Base-by-base conservation (phyloP, 2,888 invertebrate genomes). In the Malachius bipustulatus region DNA sequence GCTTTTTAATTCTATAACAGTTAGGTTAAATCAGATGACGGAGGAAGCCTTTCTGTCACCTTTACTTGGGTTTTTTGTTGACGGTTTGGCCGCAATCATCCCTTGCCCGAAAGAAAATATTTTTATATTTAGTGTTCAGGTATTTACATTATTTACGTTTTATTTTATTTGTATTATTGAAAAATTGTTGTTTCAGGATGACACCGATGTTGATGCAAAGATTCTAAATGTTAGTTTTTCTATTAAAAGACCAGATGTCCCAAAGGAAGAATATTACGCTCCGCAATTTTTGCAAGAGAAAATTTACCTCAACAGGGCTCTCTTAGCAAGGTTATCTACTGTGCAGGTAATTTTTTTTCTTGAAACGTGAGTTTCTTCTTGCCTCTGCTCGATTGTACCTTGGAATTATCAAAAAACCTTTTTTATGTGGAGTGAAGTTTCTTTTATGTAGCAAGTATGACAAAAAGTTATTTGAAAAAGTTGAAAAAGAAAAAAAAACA, bases 171-270 rank as follows among this genome's bases (percentile, higher is more conserved):
- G n/a, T n/a, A n/a, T n/a, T n/a, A n/a, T n/a, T n/a, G n/a, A n/a
- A n/a, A n/a, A n/a, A 29, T 26, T 14, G 11, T 15, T 16, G 24
- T 39, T 36, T 1, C 63, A 85, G 70, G 89, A 91, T 54, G 93
- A 93, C 56, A 84, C 84, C 0, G 91, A 93, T 54, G 87, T 90
- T 0, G 76, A 78, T 3, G 77, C 80, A 0, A 80, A 83, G 55
- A 87, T 94, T 36, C 61, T 96, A 12, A 96, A 96, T 59, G 87
- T 96, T 1, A 93, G 91, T 46, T 91, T 96, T 59, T 89, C 93
- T 0, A 90, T 91, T 0, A 71, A 77, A 38, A 69, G 81, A 16
- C 82, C 87, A 0, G 88, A 87, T 42, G 77, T 84, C 0, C 78
- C 82, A 2, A 71, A 72, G 8, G 82, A 82, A 38, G 75, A 74